A percentile compares a stretch with the other conserved stretches of the same genome.
Conservation (phyloP, 2,888 invertebrate species). For the Hylaea fasciaria region DNA sequence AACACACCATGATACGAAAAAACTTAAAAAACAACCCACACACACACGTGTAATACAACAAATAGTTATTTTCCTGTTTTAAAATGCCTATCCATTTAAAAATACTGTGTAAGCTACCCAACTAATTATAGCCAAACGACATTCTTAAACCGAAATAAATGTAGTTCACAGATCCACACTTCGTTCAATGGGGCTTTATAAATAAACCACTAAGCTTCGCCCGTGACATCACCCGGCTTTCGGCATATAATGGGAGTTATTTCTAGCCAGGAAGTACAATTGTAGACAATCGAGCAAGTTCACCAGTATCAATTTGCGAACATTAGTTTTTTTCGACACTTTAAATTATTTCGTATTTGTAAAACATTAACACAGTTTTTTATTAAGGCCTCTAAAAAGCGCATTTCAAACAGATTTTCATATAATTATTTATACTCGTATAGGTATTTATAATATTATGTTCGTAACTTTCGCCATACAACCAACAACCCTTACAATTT, state of each 20-base stretch:
- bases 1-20: no score
- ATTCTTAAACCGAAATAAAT: slow-evolving; percentile 42
- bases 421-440: no score
- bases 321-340: no score
- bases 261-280: background rate
- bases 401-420: no score
- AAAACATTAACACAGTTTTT: no score
- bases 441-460: no score
- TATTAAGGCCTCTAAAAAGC: no score
- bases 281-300: background rate
- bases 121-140: slow-evolving; percentile 34
- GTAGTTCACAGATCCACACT: slow-evolving; percentile 39
- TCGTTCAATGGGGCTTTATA: slow-evolving; percentile 34
- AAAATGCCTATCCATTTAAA: slow-evolving; percentile 19
- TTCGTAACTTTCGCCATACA: no score
- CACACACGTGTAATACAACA: slow-evolving; percentile 7
- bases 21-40: background rate
- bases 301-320: no score
- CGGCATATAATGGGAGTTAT: background rate
- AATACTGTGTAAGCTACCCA: slow-evolving; percentile 18
- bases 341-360: no score
- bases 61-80: slow-evolving; percentile 3
- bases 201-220: slow-evolving; percentile 11
- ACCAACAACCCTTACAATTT: no score
- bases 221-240: slow-evolving; percentile 13